Evolutionary conservation across 2,888 invertebrate genomes (phyloP).

Genomic region (Slavum lentiscoides): DNA sequence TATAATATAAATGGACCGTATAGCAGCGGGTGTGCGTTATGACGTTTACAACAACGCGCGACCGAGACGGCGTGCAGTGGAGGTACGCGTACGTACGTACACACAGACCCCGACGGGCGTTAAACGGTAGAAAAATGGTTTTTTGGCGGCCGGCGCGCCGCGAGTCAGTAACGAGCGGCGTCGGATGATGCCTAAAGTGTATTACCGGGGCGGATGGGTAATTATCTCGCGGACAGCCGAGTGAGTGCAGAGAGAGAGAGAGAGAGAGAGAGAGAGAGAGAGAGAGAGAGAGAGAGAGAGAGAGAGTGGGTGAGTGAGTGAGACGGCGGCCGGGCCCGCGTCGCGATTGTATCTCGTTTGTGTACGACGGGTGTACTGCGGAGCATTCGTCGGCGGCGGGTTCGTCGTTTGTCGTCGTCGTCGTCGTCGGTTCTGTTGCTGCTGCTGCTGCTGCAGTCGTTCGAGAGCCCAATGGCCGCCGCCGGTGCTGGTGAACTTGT

Average conservation of each 20-base stretch:
- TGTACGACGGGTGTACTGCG: constrained; percentile 10
- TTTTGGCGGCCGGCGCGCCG: too few relatives aligned
- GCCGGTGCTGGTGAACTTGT: constrained; percentile 21
- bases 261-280: neutral
- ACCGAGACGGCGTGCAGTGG: too few relatives aligned
- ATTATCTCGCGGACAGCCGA: constrained; percentile 50
- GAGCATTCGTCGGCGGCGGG: constrained; percentile 20
- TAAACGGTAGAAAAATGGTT: constrained; percentile 28
- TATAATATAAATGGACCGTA: too few relatives aligned
- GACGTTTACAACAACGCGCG: too few relatives aligned
- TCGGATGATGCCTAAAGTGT: neutral
- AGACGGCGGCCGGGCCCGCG: constrained; percentile 11
- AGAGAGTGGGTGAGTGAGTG: too few relatives aligned
- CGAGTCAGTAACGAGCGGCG: neutral
- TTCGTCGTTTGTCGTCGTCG: constrained; percentile 11
- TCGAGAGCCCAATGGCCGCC: too few relatives aligned
- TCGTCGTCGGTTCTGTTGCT: neutral
- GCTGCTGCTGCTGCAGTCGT: too few relatives aligned
- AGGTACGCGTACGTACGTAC: neutral
- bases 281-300: neutral
- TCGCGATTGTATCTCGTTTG: constrained; percentile 44
- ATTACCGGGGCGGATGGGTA: constrained; percentile 23
- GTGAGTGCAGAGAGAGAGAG: neutral
- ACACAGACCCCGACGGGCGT: neutral
- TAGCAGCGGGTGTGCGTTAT: too few relatives aligned